Evolutionary conservation across 2,797 vertebrate species (phyloP).

Genomic region (Paguma larvata): DNA sequence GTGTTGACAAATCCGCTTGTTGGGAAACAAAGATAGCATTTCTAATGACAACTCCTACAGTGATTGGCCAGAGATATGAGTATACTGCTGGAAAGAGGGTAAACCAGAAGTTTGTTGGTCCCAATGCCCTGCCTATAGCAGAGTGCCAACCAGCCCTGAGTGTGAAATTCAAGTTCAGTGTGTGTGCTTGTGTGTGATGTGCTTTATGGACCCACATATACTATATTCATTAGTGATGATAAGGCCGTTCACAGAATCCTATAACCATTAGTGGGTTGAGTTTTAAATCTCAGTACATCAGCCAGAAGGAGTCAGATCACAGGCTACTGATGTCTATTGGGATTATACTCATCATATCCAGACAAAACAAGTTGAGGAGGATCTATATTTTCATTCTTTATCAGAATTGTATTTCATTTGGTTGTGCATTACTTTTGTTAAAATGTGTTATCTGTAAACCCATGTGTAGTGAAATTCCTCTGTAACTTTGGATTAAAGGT

Average conservation of each 20-base stretch:
- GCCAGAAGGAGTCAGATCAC: slow-evolving; percentile 71
- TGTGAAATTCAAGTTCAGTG: slow-evolving; percentile 60
- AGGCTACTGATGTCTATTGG: slow-evolving; percentile 74
- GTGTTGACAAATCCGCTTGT: slow-evolving; percentile 74
- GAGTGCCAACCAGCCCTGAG: slow-evolving; percentile 59
- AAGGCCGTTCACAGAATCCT: slow-evolving; percentile 72
- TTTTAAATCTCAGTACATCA: slow-evolving; percentile 77
- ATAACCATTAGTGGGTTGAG: slow-evolving; percentile 75
- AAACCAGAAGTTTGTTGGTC: not conserved
- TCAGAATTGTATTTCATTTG: slow-evolving; percentile 91
- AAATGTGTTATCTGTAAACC: slow-evolving; percentile 95
- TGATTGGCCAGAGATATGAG: not conserved
- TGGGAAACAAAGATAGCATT: slow-evolving; percentile 65
- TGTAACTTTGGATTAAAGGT: slow-evolving; percentile 96
- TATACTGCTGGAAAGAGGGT: not conserved
- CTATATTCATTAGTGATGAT: slow-evolving; percentile 61
- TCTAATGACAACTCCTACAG: not conserved
- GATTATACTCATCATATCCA: slow-evolving; percentile 78
- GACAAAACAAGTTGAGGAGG: slow-evolving; percentile 85
- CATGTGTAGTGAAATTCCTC: slow-evolving; percentile 95
- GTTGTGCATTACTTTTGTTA: slow-evolving; percentile 95
- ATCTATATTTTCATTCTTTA: slow-evolving; percentile 87
- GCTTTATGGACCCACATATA: slow-evolving; percentile 76
- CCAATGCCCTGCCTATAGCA: slow-evolving; percentile 66
- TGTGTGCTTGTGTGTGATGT: slow-evolving; percentile 56